These are phyloP conservation scores for Drosophila lacicola DNA, from an alignment of 2,888 invertebrate genomes.

Conservation along the genomic window DNA sequence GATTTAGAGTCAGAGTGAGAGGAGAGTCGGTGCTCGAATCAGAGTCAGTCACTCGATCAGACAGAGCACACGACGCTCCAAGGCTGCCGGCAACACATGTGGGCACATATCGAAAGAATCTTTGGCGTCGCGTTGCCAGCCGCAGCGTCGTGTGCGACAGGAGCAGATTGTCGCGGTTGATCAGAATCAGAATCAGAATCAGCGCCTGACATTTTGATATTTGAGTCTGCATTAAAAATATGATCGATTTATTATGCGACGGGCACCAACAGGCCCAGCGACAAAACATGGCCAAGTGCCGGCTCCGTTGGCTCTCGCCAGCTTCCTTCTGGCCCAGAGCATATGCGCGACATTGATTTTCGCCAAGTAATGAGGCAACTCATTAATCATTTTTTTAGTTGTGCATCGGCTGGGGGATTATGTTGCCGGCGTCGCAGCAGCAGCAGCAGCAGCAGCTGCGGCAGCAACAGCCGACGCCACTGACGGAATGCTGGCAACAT, in stretches of 20 bases:
- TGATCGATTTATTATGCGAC: conserved; percentile 82
- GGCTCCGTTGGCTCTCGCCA: conserved; percentile 35
- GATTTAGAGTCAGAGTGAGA: conserved; percentile 21
- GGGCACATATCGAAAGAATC: conserved; percentile 15
- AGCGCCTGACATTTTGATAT: conserved; percentile 62
- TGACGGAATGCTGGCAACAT: conserved; percentile 77
- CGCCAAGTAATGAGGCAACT: conserved; percentile 83
- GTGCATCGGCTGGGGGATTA: conserved; percentile 71
- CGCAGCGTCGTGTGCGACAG: conserved; percentile 61
- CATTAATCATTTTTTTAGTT: conserved; percentile 83
- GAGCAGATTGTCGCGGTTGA: conserved; percentile 56
- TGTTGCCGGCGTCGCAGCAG: conserved; percentile 55
- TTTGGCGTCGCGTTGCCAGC: conserved; percentile 13
- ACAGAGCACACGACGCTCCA: conserved; percentile 31
- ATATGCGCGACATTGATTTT: conserved; percentile 81
- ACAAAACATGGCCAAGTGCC: conserved; percentile 36
- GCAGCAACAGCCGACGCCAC: conserved; percentile 26
- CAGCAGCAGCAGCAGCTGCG: conserved; percentile 18
- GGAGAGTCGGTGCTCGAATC: no score
- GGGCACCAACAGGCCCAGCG: conserved; percentile 32
- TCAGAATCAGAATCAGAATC: conserved; percentile 55
- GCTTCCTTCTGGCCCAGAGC: conserved; percentile 54
- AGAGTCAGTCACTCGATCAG: conserved; percentile 30
- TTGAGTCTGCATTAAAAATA: conserved; percentile 68
- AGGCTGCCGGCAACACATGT: conserved; percentile 42